Conservation (phyloP, 23 tunicate genomes). For the Halocynthia aurantium region DNA sequence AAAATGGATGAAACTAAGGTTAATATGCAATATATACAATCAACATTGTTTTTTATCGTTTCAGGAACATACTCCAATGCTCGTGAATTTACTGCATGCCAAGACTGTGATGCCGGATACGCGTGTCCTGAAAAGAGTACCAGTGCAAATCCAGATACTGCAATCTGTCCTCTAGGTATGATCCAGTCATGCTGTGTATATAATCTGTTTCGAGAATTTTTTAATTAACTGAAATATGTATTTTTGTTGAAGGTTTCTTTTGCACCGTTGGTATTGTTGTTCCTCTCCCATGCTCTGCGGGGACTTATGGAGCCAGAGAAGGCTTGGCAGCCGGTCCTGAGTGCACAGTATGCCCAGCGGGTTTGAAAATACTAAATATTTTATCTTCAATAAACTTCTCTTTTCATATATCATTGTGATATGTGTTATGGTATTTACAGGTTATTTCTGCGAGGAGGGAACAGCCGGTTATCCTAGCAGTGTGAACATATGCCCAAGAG, state of each 20-base stretch:
- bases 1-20: too few relatives aligned
- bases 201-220: background rate
- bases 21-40: background rate
- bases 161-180: constrained; percentile 75
- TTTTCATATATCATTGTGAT: background rate
- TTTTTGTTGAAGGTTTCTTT: constrained; percentile 43
- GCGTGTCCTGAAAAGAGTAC: constrained; percentile 59
- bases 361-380: constrained; percentile 14
- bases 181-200: background rate
- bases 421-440: constrained; percentile 23
- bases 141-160: constrained; percentile 28
- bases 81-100: constrained; percentile 17
- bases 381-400: background rate
- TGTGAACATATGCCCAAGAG: constrained; percentile 66
- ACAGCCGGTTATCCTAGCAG: constrained; percentile 59
- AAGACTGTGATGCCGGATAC: constrained; percentile 60
- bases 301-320: constrained; percentile 57
- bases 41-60: background rate
- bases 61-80: constrained; percentile 61
- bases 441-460: constrained; percentile 71
- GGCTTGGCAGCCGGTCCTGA: constrained; percentile 24
- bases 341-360: constrained; percentile 74
- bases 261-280: constrained; percentile 40
- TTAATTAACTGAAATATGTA: background rate
- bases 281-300: constrained; percentile 55